Evolutionary conservation across 2,797 vertebrate genomes (phyloP).

Genomic region (Serranus cabrilla): DNA sequence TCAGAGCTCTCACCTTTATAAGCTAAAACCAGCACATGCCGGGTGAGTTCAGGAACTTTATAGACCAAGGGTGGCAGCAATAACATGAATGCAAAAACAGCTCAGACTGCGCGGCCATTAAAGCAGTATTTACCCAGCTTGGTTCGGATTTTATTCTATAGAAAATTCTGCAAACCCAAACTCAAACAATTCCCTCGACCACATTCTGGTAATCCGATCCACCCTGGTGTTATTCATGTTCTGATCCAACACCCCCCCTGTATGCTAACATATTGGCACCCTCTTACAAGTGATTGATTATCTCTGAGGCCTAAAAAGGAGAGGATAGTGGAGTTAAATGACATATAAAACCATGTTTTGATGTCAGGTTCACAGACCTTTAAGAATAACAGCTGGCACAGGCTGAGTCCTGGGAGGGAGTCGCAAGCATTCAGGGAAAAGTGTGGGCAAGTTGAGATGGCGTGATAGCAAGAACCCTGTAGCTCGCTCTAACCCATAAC

Average conservation of each 20-base stretch:
- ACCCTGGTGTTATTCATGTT: slow-evolving; percentile 71
- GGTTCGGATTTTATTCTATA: slow-evolving; percentile 73
- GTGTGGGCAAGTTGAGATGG: slow-evolving; percentile 73
- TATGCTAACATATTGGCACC: slow-evolving; percentile 82
- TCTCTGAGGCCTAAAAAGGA: slow-evolving; percentile 60
- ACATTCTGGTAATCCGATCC: slow-evolving; percentile 78
- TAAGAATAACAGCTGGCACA: slow-evolving; percentile 80
- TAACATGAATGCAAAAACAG: slow-evolving; percentile 78
- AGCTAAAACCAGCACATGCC: slow-evolving; percentile 47
- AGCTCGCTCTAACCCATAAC: slow-evolving; percentile 58
- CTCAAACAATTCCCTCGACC: slow-evolving; percentile 64
- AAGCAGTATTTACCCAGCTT: slow-evolving; percentile 80
- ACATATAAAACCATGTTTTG: slow-evolving; percentile 79
- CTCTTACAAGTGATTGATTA: slow-evolving; percentile 82
- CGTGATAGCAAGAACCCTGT: slow-evolving; percentile 74
- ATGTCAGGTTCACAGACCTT: slow-evolving; percentile 74
- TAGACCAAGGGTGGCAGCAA: slow-evolving; percentile 70
- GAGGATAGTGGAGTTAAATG: slow-evolving; percentile 71
- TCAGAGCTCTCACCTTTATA: slow-evolving; percentile 34
- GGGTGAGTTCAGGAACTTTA: slow-evolving; percentile 65
- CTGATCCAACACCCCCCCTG: slow-evolving; percentile 45
- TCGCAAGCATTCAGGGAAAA: slow-evolving; percentile 56
- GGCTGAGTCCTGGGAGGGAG: slow-evolving; percentile 39
- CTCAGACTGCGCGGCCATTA: slow-evolving; percentile 68
- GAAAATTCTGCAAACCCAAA: slow-evolving; percentile 74